Percentiles rank a stretch among this genome's conserved stretches.
phyloP scores from a whole-genome alignment of 2,797 vertebrate genomes.

The Meriones psammophilus region DNA sequence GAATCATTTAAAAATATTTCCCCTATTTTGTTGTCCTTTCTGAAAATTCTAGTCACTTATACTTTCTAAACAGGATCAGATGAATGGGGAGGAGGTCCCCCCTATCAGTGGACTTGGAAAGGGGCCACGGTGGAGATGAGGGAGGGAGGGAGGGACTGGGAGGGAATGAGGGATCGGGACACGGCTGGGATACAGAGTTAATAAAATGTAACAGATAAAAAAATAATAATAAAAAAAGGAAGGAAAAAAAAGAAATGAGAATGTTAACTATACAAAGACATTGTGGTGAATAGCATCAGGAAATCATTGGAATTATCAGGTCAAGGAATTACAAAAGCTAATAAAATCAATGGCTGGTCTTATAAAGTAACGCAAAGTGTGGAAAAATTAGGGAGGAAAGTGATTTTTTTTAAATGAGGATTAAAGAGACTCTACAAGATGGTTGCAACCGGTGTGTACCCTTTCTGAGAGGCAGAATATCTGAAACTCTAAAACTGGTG shows the following conservation, averaged over 20 bases:
- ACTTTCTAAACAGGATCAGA: too few species aligned
- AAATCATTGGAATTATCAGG: constrained; percentile 18
- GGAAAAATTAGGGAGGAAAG: background rate
- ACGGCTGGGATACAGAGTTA: too few species aligned
- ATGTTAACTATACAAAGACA: constrained; percentile 41
- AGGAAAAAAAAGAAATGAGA: constrained; percentile 30
- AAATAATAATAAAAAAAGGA: too few species aligned
- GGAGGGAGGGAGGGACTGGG: too few species aligned
- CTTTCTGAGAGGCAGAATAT: too few species aligned
- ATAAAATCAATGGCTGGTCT: background rate
- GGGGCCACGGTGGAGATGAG: too few species aligned
- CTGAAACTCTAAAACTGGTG: too few species aligned
- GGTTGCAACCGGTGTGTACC: too few species aligned
- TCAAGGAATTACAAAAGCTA: background rate
- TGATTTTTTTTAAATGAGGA: constrained; percentile 9
- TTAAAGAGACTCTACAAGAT: background rate
- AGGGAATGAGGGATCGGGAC: too few species aligned
- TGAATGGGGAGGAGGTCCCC: too few species aligned
- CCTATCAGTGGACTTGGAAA: too few species aligned
- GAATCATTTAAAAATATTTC: background rate
- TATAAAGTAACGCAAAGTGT: constrained; percentile 15
- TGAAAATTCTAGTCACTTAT: constrained; percentile 31
- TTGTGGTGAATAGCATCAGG: background rate
- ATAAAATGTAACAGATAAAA: too few species aligned
- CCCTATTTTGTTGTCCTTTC: background rate